Evolutionary conservation across 2,888 invertebrate genomes (phyloP).

Genomic region (Agonopterix arenella): DNA sequence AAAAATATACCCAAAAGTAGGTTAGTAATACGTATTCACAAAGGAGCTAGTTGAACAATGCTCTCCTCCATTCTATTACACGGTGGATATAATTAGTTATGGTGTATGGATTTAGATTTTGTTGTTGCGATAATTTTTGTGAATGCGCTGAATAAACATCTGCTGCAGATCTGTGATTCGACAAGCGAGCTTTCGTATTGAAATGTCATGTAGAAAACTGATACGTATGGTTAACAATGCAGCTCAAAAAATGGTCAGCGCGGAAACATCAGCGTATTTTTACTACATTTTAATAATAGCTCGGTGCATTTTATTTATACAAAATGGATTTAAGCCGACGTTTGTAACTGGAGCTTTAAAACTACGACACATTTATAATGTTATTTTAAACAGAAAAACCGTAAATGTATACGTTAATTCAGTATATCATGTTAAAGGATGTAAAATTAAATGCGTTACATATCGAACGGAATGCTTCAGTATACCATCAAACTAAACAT

Average conservation of each 20-base stretch:
- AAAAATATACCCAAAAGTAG: slow-evolving; percentile 70
- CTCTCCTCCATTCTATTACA: slow-evolving; percentile 56
- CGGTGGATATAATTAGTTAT: slow-evolving; percentile 76
- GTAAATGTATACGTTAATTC: no score
- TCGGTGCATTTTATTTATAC: neutral
- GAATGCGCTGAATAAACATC: slow-evolving; percentile 68
- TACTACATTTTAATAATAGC: no score
- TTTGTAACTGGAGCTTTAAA: no score
- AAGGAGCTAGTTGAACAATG: slow-evolving; percentile 54
- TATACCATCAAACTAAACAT: no score
- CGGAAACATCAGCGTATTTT: slow-evolving; percentile 8
- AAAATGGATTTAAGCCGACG: neutral
- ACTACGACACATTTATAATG: no score
- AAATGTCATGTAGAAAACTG: slow-evolving; percentile 71
- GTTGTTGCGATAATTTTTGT: slow-evolving; percentile 71
- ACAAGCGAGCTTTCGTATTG: slow-evolving; percentile 59
- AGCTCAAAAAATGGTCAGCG: slow-evolving; percentile 63
- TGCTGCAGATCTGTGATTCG: slow-evolving; percentile 63
- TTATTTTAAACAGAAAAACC: no score
- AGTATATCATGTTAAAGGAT: no score
- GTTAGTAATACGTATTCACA: slow-evolving; percentile 71
- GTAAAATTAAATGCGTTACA: no score
- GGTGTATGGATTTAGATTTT: slow-evolving; percentile 75
- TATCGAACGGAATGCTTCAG: no score
- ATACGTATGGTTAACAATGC: slow-evolving; percentile 54